Evolutionary conservation across 2,888 invertebrate genomes (phyloP).

Genomic region (Perizoma affinitatum): DNA sequence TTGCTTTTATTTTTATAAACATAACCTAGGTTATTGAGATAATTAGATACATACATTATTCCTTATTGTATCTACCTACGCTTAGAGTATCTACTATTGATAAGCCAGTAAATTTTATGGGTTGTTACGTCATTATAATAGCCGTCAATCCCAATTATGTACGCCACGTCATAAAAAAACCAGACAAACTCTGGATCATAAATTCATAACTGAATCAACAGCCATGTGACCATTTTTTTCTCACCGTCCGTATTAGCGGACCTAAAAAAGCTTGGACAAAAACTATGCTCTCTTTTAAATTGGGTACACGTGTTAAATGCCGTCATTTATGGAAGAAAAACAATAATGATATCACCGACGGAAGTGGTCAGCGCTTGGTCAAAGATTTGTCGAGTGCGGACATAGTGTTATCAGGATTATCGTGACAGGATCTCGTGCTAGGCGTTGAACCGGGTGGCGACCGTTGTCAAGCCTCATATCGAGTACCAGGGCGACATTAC

Average conservation of each 20-base stretch:
- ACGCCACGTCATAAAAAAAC: no score
- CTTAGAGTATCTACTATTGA: background rate
- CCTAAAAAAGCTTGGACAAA: slow-evolving; percentile 47
- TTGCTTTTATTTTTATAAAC: no score
- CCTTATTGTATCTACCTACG: no score
- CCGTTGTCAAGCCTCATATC: no score
- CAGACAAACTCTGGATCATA: slow-evolving; percentile 28
- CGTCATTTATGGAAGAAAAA: slow-evolving; percentile 66
- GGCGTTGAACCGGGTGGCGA: no score
- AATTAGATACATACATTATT: no score
- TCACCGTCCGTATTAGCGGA: slow-evolving; percentile 42
- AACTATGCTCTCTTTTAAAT: slow-evolving; percentile 67
- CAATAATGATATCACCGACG: slow-evolving; percentile 66
- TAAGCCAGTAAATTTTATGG: slow-evolving; percentile 4
- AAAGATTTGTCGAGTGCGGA: slow-evolving; percentile 34
- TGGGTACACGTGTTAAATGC: slow-evolving; percentile 64
- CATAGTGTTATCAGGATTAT: slow-evolving; percentile 6
- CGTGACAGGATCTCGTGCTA: slow-evolving; percentile 2
- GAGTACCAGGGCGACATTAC: no score
- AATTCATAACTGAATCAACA: slow-evolving; percentile 39
- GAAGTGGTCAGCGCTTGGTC: slow-evolving; percentile 45
- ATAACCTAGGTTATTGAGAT: no score
- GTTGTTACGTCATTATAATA: slow-evolving; percentile 23
- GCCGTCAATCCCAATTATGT: slow-evolving; percentile 2
- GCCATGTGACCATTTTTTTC: slow-evolving; percentile 45